Percentiles rank a stretch among this genome's conserved stretches.
These are phyloP conservation scores for Collichthys lucidus DNA, from an alignment of 2,113 vertebrate genomes.

Conservation along the genomic window DNA sequence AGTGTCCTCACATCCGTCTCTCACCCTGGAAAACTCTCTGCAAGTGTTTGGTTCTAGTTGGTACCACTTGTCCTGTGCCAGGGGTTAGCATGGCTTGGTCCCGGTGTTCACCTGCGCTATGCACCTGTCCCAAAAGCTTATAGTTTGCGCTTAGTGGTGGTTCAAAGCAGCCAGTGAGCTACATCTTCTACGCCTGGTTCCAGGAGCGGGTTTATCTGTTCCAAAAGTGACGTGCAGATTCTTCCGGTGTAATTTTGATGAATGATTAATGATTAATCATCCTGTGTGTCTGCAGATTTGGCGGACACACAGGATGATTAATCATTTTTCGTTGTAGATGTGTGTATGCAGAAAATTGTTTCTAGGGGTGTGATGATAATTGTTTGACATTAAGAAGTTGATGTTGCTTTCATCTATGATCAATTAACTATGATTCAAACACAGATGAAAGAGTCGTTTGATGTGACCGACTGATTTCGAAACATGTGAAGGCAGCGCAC, in stretches of 20 bases:
- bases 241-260: too few relatives aligned
- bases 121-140: background rate
- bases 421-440: background rate
- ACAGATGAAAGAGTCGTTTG: background rate
- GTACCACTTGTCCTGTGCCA: background rate
- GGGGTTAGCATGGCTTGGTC: background rate
- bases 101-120: background rate
- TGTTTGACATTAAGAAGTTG: background rate
- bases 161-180: too few relatives aligned
- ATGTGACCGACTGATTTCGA: background rate
- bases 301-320: too few relatives aligned
- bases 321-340: too few relatives aligned
- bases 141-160: too few relatives aligned
- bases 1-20: background rate
- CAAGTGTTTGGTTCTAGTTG: too few relatives aligned
- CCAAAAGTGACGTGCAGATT: too few relatives aligned
- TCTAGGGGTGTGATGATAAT: background rate
- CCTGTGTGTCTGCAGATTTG: too few relatives aligned
- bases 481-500: background rate
- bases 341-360: background rate
- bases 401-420: too few relatives aligned
- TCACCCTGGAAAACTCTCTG: background rate
- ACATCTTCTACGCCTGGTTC: too few relatives aligned
- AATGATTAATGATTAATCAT: too few relatives aligned
- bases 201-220: too few relatives aligned